Conservation (phyloP, 1,140 invertebrate species). For the Phortica variegata region DNA sequence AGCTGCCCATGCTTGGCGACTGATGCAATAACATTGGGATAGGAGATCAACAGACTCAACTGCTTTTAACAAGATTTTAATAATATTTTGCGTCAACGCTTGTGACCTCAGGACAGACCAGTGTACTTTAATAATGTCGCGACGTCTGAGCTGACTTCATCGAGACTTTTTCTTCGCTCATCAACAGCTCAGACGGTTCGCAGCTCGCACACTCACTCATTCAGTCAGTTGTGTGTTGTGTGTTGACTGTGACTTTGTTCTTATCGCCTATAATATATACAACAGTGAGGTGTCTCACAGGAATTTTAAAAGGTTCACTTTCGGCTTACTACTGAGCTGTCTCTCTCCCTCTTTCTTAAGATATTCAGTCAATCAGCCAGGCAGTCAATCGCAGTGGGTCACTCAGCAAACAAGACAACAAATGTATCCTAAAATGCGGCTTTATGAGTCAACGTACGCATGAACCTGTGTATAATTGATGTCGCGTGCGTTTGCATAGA, state of each 20-base stretch:
- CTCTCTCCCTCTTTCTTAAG: background rate
- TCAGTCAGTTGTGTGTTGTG: constrained; percentile 11
- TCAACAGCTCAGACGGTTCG: no score
- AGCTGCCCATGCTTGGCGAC: no score
- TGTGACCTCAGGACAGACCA: no score
- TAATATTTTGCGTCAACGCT: no score
- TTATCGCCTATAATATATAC: constrained; percentile 50
- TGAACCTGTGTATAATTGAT: constrained; percentile 36
- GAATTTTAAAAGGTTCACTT: constrained; percentile 56
- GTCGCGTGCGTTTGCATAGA: constrained; percentile 45
- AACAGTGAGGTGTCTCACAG: constrained; percentile 36
- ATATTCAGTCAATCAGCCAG: constrained; percentile 4
- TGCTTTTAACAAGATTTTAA: no score
- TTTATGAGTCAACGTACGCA: constrained; percentile 41
- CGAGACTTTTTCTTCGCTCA: no score
- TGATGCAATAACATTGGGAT: no score
- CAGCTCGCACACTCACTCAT: no score
- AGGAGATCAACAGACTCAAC: no score
- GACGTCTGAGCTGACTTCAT: no score
- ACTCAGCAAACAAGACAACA: constrained; percentile 14
- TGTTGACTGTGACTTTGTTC: constrained; percentile 21
- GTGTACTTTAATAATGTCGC: no score
- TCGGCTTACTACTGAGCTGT: constrained; percentile 19
- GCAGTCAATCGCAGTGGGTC: constrained; percentile 30
- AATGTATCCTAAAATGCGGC: constrained; percentile 15